Evolutionary conservation across 1,140 invertebrate species (phyloP).

Genomic region (Cyrtorhinus lividipennis): DNA sequence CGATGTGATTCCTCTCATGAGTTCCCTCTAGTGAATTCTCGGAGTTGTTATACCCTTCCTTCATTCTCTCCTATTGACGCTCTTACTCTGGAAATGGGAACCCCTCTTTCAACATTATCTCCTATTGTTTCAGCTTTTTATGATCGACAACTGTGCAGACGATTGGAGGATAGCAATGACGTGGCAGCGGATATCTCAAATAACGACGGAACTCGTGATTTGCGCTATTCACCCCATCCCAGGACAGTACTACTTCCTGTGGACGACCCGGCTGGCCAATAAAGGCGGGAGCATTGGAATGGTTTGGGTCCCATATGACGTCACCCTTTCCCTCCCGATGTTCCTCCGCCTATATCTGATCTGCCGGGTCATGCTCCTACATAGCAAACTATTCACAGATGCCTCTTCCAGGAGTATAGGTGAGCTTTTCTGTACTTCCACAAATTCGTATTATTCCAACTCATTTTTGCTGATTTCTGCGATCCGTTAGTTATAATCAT

Average conservation of each 20-base stretch:
- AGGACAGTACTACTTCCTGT: conserved; percentile 86
- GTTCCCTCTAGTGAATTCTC: too few species aligned
- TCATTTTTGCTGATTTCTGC: too few species aligned
- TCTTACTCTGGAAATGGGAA: too few species aligned
- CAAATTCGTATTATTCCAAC: too few species aligned
- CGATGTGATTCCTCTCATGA: too few species aligned
- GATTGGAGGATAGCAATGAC: conserved; percentile 99
- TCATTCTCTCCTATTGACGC: too few species aligned
- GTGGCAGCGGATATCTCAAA: conserved; percentile 85
- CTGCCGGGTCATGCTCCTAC: conserved; percentile 96
- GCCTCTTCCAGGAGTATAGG: conserved; percentile 78
- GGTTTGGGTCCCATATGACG: conserved; percentile 83
- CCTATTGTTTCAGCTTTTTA: conserved; percentile 79
- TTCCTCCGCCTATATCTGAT: conserved; percentile 98
- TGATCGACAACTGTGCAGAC: conserved; percentile 99
- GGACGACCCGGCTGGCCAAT: conserved; percentile 90
- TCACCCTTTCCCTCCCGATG: conserved; percentile 95
- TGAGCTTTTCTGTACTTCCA: too few species aligned
- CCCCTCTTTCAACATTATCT: too few species aligned
- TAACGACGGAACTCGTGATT: conserved; percentile 80
- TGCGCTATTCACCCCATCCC: conserved; percentile 97
- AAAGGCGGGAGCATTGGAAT: conserved; percentile 70
- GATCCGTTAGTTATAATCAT: too few species aligned
- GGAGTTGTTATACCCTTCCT: too few species aligned
- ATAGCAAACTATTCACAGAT: conserved; percentile 98